phyloP scores from a whole-genome alignment of 1,140 invertebrate species.

The Caenorhabditis inopinata region DNA sequence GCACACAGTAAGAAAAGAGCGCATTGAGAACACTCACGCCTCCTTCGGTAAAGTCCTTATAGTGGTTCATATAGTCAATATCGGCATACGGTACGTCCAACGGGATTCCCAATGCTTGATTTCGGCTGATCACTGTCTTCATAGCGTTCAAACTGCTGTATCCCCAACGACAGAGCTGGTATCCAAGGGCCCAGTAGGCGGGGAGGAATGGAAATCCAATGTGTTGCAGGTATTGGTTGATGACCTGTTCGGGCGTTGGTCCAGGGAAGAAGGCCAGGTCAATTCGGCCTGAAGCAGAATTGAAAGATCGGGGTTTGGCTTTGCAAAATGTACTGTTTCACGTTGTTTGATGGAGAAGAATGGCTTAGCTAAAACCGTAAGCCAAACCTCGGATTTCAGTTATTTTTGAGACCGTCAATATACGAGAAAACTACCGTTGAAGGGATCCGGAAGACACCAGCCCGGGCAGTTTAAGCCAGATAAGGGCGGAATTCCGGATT shows the following conservation, averaged over 20 bases:
- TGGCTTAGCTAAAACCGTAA: too few relatives aligned
- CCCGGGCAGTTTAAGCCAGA: too few relatives aligned
- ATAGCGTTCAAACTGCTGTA: conserved; percentile 75
- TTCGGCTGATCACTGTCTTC: conserved; percentile 66
- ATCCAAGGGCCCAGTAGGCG: conserved; percentile 69
- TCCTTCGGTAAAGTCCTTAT: conserved; percentile 78
- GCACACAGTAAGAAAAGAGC: conserved; percentile 68
- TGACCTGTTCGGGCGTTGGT: conserved; percentile 68
- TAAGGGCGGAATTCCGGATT: too few relatives aligned
- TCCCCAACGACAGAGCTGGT: conserved; percentile 73
- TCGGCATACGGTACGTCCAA: conserved; percentile 58
- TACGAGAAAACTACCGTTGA: too few relatives aligned
- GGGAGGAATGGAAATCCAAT: conserved; percentile 66
- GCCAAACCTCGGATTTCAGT: too few relatives aligned
- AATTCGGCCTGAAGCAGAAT: conserved; percentile 62
- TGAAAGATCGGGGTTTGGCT: conserved; percentile 58
- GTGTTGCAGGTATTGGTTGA: conserved; percentile 70
- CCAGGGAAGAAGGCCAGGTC: conserved; percentile 70
- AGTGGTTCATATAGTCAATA: conserved; percentile 85
- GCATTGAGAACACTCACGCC: background rate
- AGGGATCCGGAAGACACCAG: too few relatives aligned
- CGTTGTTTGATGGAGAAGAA: too few relatives aligned
- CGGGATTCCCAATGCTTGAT: conserved; percentile 66
- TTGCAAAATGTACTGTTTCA: too few relatives aligned
- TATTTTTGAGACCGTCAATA: too few relatives aligned